Base-by-base conservation (phyloP, 2,797 vertebrate species). In the Microtus obscurus region DNA sequence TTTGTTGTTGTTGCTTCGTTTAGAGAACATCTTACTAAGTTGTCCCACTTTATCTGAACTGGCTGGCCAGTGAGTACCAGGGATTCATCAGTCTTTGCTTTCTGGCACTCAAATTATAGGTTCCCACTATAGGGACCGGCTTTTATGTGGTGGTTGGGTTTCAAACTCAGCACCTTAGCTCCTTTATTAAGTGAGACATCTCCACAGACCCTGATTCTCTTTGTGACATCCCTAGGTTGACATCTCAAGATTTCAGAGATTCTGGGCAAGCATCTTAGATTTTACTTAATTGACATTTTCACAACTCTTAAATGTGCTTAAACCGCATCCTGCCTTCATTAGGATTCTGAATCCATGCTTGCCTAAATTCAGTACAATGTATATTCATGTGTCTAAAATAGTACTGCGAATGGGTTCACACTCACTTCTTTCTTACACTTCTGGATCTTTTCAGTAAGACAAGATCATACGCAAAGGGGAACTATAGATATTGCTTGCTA, bases 401-500 rank as follows among this genome's bases (percentile, higher is more conserved):
- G 53, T 45, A 29, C 29, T 29, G 91, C 80, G 73, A 96, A 88
- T 86, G 4, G 85, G 21, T 37, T 94, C 80, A 92, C 23, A 73
- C 53, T 89, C 67, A 78, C 34, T 78, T 94, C 79, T 80, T 82
- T 67, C 65, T 73, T 89, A 37, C 27, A 92, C 77, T 95, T 96
- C 92, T 78, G 29, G 43, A 43, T 90, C 63, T 53, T 90, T 93
- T 94, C 67, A 92, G 25, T 77, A 93, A 86, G 87, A 67, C 77
- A 59, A 25, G 79, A 53, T 96, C 93, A 95, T 51, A 63, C 93
- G 87, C 67, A 93, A 94, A 91, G 56, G 37, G 56, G 45, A 65
- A 65, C 45, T 45, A 10, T 63, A 69, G 71, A 51, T 53, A 40
- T 83, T 61, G 21, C 93, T 82, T 91, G 81, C 59, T 59, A 48